A percentile compares a stretch with the other conserved stretches of the same genome.
phyloP scores from a whole-genome alignment of 2,888 invertebrate species.

The Ormyrus thymus region DNA sequence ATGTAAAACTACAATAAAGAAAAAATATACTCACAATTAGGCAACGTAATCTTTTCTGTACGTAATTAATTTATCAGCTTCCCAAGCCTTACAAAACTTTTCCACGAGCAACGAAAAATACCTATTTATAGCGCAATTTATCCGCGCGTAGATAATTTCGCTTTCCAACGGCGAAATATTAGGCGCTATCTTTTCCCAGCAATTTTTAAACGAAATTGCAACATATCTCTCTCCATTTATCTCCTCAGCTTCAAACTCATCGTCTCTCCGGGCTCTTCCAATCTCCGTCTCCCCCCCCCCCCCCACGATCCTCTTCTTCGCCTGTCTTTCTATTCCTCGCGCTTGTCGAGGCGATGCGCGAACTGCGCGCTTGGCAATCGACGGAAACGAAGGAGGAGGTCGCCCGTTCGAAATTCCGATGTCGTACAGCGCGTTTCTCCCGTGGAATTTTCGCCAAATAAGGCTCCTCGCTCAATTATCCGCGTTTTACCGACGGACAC shows the following conservation, averaged over 20 bases:
- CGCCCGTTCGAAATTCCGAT: conserved; percentile 48
- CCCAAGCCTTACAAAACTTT: too few species aligned
- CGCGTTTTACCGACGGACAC: conserved; percentile 21
- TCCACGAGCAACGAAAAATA: too few species aligned
- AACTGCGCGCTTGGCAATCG: conserved; percentile 38
- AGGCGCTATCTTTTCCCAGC: too few species aligned
- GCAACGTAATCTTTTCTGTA: too few species aligned
- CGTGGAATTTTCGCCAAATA: conserved; percentile 38
- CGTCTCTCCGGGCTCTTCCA: background rate
- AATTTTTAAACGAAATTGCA: background rate
- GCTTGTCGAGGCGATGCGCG: conserved; percentile 29
- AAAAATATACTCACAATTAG: too few species aligned
- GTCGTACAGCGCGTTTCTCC: conserved; percentile 9
- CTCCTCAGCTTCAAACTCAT: background rate
- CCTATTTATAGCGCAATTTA: too few species aligned
- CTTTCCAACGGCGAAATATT: too few species aligned
- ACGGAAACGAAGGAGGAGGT: conserved; percentile 49
- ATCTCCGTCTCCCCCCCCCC: background rate
- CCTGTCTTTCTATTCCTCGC: conserved; percentile 3
- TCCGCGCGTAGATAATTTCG: too few species aligned
- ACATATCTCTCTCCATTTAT: background rate
- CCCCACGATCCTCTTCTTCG: background rate
- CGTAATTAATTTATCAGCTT: too few species aligned
- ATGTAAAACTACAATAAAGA: too few species aligned
- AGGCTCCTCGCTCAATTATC: conserved; percentile 47